phyloP scores from a whole-genome alignment of 2,888 invertebrate species.

The Diadegma fenestrale region DNA sequence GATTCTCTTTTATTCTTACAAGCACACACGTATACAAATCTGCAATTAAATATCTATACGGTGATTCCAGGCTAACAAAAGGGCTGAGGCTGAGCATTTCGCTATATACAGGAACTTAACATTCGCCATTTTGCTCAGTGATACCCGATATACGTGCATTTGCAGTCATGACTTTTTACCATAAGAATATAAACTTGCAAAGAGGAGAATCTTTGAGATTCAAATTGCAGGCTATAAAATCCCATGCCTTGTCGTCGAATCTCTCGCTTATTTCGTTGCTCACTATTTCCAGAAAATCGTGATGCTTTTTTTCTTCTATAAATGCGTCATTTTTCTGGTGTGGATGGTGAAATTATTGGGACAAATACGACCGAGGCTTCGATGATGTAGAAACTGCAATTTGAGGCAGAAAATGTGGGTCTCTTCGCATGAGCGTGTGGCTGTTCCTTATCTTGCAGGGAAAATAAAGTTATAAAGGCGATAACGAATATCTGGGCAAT shows the following conservation, averaged over 20 bases:
- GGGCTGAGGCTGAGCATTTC: constrained; percentile 12
- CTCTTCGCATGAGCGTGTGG: background rate
- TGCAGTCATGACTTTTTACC: constrained; percentile 35
- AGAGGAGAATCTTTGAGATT: constrained; percentile 21
- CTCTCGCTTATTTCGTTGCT: background rate
- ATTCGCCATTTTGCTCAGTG: constrained; percentile 24
- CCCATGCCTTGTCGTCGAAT: constrained; percentile 34
- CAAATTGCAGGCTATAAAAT: constrained; percentile 37
- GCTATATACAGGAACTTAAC: background rate
- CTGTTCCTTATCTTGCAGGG: background rate
- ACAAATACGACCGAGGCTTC: background rate
- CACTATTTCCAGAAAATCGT: background rate
- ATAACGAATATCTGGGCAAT: background rate
- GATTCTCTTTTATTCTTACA: constrained; percentile 36
- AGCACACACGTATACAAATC: background rate
- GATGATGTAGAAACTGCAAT: background rate
- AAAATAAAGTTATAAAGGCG: background rate
- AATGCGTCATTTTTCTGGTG: background rate
- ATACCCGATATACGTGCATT: background rate
- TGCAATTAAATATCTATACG: constrained; percentile 23
- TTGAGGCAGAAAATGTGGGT: no score
- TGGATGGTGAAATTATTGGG: background rate
- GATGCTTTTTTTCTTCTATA: background rate
- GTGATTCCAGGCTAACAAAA: background rate
- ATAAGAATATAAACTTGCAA: background rate